phyloP scores from a whole-genome alignment of 2,113 vertebrate species.

The Dromas ardeola region DNA sequence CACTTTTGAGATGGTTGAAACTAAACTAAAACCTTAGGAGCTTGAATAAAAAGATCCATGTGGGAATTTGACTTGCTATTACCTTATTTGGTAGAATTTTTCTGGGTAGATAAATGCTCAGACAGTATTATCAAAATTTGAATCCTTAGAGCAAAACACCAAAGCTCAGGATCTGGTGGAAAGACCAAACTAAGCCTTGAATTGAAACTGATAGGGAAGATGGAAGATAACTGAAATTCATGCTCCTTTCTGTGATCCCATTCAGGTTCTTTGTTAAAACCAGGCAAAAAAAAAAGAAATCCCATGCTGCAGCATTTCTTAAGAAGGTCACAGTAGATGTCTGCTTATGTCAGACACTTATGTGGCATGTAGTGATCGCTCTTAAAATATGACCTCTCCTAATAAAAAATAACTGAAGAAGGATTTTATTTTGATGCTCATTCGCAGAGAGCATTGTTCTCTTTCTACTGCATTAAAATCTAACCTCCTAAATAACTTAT shows the following conservation, averaged over 20 bases:
- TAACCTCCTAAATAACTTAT: not conserved
- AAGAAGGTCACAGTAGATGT: not conserved
- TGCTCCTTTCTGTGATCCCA: not conserved
- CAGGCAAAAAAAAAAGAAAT: not conserved
- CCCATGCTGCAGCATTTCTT: not conserved
- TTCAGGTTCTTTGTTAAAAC: not conserved
- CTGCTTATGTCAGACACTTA: not conserved
- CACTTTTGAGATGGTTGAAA: not conserved
- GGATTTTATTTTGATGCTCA: not conserved
- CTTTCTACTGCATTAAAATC: not conserved
- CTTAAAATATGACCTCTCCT: not conserved
- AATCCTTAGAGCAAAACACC: not conserved
- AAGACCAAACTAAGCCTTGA: not conserved
- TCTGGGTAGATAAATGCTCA: not conserved
- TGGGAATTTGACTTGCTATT: not conserved
- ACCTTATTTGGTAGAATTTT: not conserved
- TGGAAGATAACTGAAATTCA: not conserved
- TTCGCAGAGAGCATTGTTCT: not conserved
- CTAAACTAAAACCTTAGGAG: not conserved
- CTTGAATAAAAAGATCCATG: not conserved
- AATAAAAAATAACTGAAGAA: not conserved
- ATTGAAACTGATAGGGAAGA: not conserved
- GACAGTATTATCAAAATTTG: not conserved
- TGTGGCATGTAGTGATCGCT: not conserved
- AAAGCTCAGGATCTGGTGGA: not conserved